These are phyloP conservation scores for Drosophila punjabiensis DNA, from an alignment of 1,140 invertebrate genomes.

Conservation along the genomic window DNA sequence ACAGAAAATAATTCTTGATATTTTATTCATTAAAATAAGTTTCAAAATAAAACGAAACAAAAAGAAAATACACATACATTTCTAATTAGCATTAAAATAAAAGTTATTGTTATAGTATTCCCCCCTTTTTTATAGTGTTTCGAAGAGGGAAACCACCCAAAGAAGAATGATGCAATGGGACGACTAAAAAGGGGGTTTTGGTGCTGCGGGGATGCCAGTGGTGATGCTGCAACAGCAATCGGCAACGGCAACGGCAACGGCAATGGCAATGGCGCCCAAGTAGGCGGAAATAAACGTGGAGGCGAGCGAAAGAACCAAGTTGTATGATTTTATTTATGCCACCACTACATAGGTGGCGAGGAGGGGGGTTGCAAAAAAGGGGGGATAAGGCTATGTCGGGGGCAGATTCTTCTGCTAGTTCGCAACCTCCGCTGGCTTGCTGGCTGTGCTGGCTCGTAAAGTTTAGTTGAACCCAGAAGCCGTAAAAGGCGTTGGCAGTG, in stretches of 20 bases:
- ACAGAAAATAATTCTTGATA: not conserved
- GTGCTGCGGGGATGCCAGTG: constrained; percentile 31
- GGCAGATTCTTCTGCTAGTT: constrained; percentile 32
- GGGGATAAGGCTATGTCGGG: not conserved
- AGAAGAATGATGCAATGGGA: constrained; percentile 31
- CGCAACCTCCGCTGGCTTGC: constrained; percentile 16
- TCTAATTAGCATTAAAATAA: not conserved
- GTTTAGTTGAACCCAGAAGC: constrained; percentile 79
- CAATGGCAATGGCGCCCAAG: constrained; percentile 76
- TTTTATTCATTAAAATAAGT: not conserved
- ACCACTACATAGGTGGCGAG: constrained; percentile 32
- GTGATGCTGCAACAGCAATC: constrained; percentile 67
- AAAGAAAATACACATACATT: not conserved
- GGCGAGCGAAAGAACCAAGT: constrained; percentile 48
- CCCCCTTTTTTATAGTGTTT: constrained; percentile 5
- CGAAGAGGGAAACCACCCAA: constrained; percentile 12
- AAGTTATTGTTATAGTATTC: not conserved
- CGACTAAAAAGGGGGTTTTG: constrained; percentile 37
- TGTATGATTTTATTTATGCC: constrained; percentile 83
- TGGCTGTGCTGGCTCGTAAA: constrained; percentile 68
- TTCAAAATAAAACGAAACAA: not conserved
- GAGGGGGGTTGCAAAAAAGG: constrained; percentile 1
- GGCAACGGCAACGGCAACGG: constrained; percentile 52
- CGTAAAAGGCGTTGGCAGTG: constrained; percentile 82
- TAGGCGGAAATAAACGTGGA: constrained; percentile 77